Percentiles rank a stretch among this genome's conserved stretches.
phyloP scores from a whole-genome alignment of 2,888 invertebrate genomes.

The Watsonalla binaria region DNA sequence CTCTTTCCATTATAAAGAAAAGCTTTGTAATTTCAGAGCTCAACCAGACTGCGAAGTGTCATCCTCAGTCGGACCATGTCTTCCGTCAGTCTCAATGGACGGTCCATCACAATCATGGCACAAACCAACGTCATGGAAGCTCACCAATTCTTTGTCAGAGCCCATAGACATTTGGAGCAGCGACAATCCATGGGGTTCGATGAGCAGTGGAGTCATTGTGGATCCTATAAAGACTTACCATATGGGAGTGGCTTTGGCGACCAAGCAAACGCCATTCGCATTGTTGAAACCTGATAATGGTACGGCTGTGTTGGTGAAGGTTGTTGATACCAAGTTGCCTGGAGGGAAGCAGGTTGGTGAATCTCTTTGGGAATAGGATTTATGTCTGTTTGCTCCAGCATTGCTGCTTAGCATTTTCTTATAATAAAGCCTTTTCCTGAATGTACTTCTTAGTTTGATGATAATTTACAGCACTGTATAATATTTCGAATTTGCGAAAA shows the following conservation, averaged over 20 bases:
- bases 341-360: constrained; percentile 67
- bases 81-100: constrained; percentile 35
- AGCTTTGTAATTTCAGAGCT: constrained; percentile 25
- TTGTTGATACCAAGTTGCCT: constrained; percentile 74
- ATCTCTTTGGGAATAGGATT: neutral
- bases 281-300: constrained; percentile 82
- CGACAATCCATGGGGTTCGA: constrained; percentile 33
- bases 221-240: constrained; percentile 85
- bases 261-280: constrained; percentile 84
- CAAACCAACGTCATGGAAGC: constrained; percentile 31
- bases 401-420: too few species aligned
- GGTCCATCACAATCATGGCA: constrained; percentile 30
- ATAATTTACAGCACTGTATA: too few species aligned
- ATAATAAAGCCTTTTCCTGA: neutral
- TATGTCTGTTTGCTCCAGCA: too few species aligned
- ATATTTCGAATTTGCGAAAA: neutral
- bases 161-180: constrained; percentile 27
- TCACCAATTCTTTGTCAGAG: constrained; percentile 27
- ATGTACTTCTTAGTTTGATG: too few species aligned
- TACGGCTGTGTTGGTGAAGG: constrained; percentile 83
- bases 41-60: constrained; percentile 57
- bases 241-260: constrained; percentile 81
- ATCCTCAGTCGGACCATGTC: constrained; percentile 57
- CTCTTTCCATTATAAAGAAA: neutral
- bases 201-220: constrained; percentile 79